Evolutionary conservation across 2,113 vertebrate genomes (phyloP).

Genomic region (Geococcyx californianus): DNA sequence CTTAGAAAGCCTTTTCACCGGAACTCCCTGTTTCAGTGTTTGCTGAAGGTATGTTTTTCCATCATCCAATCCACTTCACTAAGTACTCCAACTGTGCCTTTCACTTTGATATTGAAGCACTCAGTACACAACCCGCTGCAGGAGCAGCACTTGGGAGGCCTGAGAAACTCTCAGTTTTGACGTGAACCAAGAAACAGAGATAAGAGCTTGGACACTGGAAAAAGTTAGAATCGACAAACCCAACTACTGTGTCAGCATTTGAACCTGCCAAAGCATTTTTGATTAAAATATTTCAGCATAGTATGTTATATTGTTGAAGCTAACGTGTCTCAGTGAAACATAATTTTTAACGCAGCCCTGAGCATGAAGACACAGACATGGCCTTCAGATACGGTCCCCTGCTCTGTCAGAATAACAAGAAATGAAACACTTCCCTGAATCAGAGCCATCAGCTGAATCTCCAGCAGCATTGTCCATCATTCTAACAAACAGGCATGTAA

Average conservation of each 20-base stretch:
- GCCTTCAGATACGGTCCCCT: not conserved
- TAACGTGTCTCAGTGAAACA: rapidly evolving
- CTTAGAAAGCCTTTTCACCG: not conserved
- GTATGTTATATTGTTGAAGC: not conserved
- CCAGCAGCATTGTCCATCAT: not conserved
- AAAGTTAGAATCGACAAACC: not conserved
- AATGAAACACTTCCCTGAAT: not conserved
- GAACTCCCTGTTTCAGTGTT: not conserved
- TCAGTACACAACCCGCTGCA: not conserved
- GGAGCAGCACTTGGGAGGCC: not conserved
- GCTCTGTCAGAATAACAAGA: not conserved
- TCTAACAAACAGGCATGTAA: not conserved
- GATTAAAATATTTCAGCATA: not conserved
- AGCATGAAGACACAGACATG: not conserved
- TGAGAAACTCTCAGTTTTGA: not conserved
- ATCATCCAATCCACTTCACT: not conserved
- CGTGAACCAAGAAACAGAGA: not conserved
- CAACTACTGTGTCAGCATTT: not conserved
- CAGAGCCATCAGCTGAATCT: not conserved
- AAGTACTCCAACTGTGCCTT: not conserved
- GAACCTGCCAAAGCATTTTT: not conserved
- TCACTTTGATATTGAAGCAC: not conserved
- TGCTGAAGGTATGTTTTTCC: not conserved
- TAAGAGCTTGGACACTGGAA: not conserved
- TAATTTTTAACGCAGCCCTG: not conserved